phyloP scores from a whole-genome alignment of 2,797 vertebrate genomes.

The Gadopsis marmoratus region DNA sequence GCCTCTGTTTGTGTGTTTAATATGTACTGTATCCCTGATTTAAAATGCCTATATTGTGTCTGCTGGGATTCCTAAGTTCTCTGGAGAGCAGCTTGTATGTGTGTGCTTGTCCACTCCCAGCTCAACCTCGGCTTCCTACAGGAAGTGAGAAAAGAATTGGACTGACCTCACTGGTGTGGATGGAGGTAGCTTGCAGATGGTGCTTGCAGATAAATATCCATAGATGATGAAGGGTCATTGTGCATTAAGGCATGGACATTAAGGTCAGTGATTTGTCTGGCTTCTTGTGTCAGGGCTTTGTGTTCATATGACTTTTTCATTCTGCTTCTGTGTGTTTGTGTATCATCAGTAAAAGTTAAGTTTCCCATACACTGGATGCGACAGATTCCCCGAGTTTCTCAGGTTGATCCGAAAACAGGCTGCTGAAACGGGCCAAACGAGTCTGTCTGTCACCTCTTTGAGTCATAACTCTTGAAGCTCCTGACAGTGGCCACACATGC shows the following conservation, averaged over 20 bases:
- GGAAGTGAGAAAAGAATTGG: slow-evolving; percentile 73
- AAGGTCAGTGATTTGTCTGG: slow-evolving; percentile 33
- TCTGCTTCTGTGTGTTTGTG: slow-evolving; percentile 9
- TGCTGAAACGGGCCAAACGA: slow-evolving; percentile 13
- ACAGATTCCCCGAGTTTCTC: not conserved
- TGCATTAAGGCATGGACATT: slow-evolving; percentile 31
- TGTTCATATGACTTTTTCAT: slow-evolving; percentile 20
- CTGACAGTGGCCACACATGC: slow-evolving; percentile 50
- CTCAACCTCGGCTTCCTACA: slow-evolving; percentile 64
- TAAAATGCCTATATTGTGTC: slow-evolving; percentile 32
- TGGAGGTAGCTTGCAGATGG: slow-evolving; percentile 66
- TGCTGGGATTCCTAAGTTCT: slow-evolving; percentile 36
- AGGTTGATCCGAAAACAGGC: slow-evolving; percentile 5
- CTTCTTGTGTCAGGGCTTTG: slow-evolving; percentile 4
- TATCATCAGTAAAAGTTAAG: not conserved
- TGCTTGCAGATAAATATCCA: slow-evolving; percentile 50
- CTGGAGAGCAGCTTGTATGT: slow-evolving; percentile 22
- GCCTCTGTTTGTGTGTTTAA: slow-evolving; percentile 9
- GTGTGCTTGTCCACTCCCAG: slow-evolving; percentile 35
- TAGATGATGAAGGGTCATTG: slow-evolving; percentile 26
- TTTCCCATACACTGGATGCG: not conserved
- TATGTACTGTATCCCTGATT: slow-evolving; percentile 3
- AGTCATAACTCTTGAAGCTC: slow-evolving; percentile 43
- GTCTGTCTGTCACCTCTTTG: slow-evolving; percentile 33
- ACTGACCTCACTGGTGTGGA: slow-evolving; percentile 68